Evolutionary conservation across 1,140 invertebrate genomes (phyloP).

Genomic region (Zaprionus taronus): DNA sequence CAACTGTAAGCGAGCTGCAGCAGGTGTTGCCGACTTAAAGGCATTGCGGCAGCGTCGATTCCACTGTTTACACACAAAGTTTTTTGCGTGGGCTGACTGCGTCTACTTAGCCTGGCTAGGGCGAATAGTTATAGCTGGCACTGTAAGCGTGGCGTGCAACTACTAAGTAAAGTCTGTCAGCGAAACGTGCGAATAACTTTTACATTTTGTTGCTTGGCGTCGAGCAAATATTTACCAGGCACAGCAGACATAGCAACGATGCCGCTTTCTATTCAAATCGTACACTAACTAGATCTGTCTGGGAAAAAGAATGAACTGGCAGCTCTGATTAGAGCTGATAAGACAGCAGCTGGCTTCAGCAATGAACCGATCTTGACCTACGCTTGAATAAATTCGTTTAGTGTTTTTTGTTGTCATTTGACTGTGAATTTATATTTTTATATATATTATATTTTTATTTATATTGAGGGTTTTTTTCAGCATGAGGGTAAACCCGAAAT

Average conservation of each 20-base stretch:
- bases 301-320: not conserved
- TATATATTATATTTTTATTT: no score
- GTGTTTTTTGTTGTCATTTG: no score
- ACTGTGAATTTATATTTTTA: no score
- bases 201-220: constrained; percentile 53
- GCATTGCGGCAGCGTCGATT: constrained; percentile 28
- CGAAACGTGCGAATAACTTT: constrained; percentile 73
- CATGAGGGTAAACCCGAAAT: no score
- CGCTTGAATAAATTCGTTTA: no score
- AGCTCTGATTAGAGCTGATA: no score
- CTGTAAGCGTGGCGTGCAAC: constrained; percentile 35
- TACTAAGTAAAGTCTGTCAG: constrained; percentile 67
- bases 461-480: no score
- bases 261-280: constrained; percentile 34
- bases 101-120: constrained; percentile 28
- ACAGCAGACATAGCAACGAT: constrained; percentile 30
- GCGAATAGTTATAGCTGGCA: constrained; percentile 65
- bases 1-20: constrained; percentile 46
- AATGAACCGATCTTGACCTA: no score
- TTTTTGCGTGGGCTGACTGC: constrained; percentile 43
- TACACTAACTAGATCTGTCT: constrained; percentile 24
- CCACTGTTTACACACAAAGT: constrained; percentile 68
- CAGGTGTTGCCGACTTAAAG: constrained; percentile 71
- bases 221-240: constrained; percentile 58
- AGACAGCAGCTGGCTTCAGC: no score